Evolutionary conservation across 1,140 invertebrate genomes (phyloP).

Genomic region (Bombus sylvicola): DNA sequence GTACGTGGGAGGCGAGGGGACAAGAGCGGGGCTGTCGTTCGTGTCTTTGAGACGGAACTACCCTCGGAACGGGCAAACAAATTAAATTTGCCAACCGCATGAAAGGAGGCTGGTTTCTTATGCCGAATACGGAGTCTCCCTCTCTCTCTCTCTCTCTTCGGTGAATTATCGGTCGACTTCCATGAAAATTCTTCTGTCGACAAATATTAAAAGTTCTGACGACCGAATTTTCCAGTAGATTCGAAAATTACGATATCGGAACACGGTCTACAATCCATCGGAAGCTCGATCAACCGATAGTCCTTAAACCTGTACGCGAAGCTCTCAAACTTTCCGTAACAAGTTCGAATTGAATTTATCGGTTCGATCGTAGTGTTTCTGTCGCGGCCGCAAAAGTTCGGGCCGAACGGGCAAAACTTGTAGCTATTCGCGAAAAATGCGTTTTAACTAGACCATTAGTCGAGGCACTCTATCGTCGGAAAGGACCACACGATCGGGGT

Average conservation of each 20-base stretch:
- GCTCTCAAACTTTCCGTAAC: slow-evolving; percentile 24
- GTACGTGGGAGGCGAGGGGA: background rate
- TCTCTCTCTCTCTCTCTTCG: too few species aligned
- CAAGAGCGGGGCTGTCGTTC: background rate
- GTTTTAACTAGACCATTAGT: background rate
- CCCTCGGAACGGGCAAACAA: background rate
- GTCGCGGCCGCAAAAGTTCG: background rate
- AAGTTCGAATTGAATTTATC: slow-evolving; percentile 42
- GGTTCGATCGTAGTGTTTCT: background rate
- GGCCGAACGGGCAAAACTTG: too few species aligned
- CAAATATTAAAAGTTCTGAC: slow-evolving; percentile 24
- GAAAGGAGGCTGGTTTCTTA: background rate
- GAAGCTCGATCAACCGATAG: background rate
- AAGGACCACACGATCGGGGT: background rate
- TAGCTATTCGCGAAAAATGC: background rate
- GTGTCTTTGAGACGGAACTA: slow-evolving; percentile 21
- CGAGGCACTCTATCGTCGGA: background rate
- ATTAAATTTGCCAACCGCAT: slow-evolving; percentile 45
- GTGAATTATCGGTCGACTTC: background rate
- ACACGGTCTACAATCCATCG: slow-evolving; percentile 2
- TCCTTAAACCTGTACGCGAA: background rate
- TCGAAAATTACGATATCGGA: background rate
- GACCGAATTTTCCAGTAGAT: background rate
- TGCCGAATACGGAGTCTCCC: background rate
- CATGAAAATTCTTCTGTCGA: slow-evolving; percentile 3